Percentiles rank a stretch among this genome's conserved stretches.
These are phyloP conservation scores for Heliopora coerulea DNA, from an alignment of 92 coral and sea anemone species.

Conservation along the genomic window DNA sequence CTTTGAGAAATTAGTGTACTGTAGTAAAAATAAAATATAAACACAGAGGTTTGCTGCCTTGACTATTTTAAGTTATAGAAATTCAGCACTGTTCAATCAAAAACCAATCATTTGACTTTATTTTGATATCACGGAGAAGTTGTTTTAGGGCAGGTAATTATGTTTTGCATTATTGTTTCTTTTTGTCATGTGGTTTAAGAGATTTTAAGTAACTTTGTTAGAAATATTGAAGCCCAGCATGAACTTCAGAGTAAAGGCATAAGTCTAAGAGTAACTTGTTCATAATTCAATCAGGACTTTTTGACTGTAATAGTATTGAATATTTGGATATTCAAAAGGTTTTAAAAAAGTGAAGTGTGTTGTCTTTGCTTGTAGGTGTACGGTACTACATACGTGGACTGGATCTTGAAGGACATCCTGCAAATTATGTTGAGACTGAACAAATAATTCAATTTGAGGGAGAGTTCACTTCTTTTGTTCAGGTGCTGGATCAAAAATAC, in stretches of 20 bases:
- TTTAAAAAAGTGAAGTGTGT: too few species aligned
- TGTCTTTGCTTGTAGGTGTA: conserved; percentile 56
- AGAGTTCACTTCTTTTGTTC: conserved; percentile 80
- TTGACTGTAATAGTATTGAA: too few species aligned
- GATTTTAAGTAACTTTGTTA: too few species aligned
- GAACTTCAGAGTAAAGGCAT: too few species aligned
- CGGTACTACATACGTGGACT: conserved; percentile 87
- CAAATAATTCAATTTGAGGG: conserved; percentile 73
- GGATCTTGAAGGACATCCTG: conserved; percentile 87
- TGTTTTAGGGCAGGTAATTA: conserved; percentile 88
- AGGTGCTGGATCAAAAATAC: too few species aligned
- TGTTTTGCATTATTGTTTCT: too few species aligned
- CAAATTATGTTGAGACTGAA: conserved; percentile 96
- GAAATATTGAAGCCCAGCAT: too few species aligned
- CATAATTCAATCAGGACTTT: too few species aligned
- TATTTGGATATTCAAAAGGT: too few species aligned
- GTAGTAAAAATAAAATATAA: neutral
- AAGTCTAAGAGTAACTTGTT: too few species aligned
- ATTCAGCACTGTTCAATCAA: conserved; percentile 80
- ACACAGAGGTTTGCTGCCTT: conserved; percentile 20
- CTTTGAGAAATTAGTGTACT: conserved; percentile 42
- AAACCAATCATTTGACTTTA: conserved; percentile 82
- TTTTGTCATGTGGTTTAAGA: too few species aligned
- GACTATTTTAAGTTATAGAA: conserved; percentile 62
- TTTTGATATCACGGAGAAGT: conserved; percentile 87